Evolutionary conservation across 2,888 invertebrate genomes (phyloP).

Genomic region (Hartigia nigra): DNA sequence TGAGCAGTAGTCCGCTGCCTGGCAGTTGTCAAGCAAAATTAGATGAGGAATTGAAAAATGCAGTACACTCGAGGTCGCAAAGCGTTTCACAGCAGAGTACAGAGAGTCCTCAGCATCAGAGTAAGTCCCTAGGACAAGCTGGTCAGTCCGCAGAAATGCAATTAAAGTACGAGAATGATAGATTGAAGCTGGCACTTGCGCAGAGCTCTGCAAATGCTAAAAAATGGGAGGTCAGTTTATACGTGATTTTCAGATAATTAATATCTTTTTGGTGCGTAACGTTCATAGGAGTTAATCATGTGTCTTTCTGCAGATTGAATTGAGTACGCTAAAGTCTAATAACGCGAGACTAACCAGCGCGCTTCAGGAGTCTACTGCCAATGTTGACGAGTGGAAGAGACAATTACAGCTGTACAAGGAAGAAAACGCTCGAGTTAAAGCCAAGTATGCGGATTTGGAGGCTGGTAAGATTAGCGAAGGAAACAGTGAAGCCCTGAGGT

Average conservation of each 20-base stretch:
- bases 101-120: slow-evolving; percentile 77
- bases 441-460: slow-evolving; percentile 78
- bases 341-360: slow-evolving; percentile 95
- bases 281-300: background rate
- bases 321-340: slow-evolving; percentile 95
- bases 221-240: slow-evolving; percentile 84
- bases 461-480: slow-evolving; percentile 71
- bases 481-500: slow-evolving; percentile 73
- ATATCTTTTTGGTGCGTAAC: background rate
- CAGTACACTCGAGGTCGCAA: slow-evolving; percentile 61
- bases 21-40: slow-evolving; percentile 56
- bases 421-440: slow-evolving; percentile 86
- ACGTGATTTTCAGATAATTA: background rate
- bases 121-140: slow-evolving; percentile 50
- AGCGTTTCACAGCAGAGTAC: slow-evolving; percentile 60
- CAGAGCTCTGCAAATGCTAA: slow-evolving; percentile 98
- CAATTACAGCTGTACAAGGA: slow-evolving; percentile 93
- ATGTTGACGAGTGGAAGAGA: slow-evolving; percentile 98
- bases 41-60: slow-evolving; percentile 59
- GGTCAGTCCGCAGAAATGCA: slow-evolving; percentile 79
- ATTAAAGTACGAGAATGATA: slow-evolving; percentile 96
- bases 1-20: slow-evolving; percentile 63
- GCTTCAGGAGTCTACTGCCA: slow-evolving; percentile 93
- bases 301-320: slow-evolving; percentile 73
- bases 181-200: slow-evolving; percentile 92